Conservation (phyloP, 1,140 invertebrate species). For the Aphelenchoides fujianensis region DNA sequence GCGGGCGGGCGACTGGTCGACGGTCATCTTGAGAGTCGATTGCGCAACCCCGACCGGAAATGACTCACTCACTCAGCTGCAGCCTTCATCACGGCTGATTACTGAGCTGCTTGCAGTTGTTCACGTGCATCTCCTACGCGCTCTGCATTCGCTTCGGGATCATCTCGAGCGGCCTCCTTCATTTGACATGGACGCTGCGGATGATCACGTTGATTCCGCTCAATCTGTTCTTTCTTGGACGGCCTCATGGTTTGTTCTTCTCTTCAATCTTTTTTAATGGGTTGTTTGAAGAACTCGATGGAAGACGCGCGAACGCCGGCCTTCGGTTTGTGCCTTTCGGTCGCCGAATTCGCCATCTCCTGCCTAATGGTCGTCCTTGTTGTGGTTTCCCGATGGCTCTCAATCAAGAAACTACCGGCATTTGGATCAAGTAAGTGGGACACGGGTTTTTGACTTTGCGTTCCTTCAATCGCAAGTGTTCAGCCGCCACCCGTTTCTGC, state of each 20-base stretch:
- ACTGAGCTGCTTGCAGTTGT: background rate
- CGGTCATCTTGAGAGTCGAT: no score
- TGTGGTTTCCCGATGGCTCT: background rate
- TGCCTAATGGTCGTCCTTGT: background rate
- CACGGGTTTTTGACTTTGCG: no score
- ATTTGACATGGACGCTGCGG: background rate
- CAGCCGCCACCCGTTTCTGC: background rate
- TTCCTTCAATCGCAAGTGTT: no score
- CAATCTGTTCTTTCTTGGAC: background rate
- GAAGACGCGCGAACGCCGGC: background rate
- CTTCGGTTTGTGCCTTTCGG: constrained; percentile 2
- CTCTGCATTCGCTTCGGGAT: background rate
- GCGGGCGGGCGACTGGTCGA: no score
- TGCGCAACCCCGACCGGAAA: no score
- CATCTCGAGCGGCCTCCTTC: background rate
- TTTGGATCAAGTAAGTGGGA: background rate
- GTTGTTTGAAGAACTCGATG: background rate
- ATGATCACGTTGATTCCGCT: background rate
- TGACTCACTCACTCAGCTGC: background rate
- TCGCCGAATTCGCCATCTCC: constrained; percentile 1
- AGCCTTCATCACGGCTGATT: background rate
- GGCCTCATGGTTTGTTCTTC: background rate
- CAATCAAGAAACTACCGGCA: background rate
- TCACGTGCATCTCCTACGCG: background rate
- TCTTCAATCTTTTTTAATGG: background rate